Percentiles rank a stretch among this genome's conserved stretches.
Conservation (phyloP, 2,888 invertebrate species). For the Caradrina clavipalpis region DNA sequence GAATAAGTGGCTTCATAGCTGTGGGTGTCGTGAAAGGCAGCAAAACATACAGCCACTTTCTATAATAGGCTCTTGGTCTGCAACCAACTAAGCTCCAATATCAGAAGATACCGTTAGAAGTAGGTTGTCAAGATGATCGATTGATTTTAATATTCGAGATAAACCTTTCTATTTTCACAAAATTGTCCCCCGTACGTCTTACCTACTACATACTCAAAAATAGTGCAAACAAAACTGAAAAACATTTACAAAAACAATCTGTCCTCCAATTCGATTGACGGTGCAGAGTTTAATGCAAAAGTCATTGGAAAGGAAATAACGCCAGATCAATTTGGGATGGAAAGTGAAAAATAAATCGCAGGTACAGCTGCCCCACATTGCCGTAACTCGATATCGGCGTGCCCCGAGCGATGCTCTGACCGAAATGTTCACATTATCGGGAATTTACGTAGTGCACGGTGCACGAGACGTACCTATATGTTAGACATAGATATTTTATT, state of each 20-base stretch:
- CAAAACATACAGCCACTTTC: not conserved
- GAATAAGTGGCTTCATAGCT: too few species aligned
- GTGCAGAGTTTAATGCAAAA: conserved; percentile 57
- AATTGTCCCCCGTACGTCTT: not conserved
- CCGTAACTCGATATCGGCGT: conserved; percentile 59
- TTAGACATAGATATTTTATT: conserved; percentile 4
- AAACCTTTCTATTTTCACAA: not conserved
- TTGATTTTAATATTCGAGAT: not conserved
- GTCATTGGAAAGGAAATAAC: conserved; percentile 60
- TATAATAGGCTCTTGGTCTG: too few species aligned
- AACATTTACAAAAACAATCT: conserved; percentile 28
- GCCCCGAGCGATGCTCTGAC: conserved; percentile 52
- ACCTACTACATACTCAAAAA: not conserved
- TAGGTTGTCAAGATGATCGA: not conserved
- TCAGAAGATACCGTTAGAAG: not conserved
- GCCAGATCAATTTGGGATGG: conserved; percentile 64
- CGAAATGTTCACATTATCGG: conserved; percentile 58
- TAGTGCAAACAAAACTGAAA: conserved; percentile 20
- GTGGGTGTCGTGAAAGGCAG: not conserved
- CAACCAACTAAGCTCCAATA: not conserved
- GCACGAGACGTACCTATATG: conserved; percentile 20
- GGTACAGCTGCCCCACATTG: conserved; percentile 51
- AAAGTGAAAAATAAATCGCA: conserved; percentile 69
- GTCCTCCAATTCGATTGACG: conserved; percentile 43
- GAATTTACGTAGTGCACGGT: conserved; percentile 24